These are phyloP conservation scores for Brachypterus glaber DNA, from an alignment of 2,888 invertebrate species.

Conservation along the genomic window DNA sequence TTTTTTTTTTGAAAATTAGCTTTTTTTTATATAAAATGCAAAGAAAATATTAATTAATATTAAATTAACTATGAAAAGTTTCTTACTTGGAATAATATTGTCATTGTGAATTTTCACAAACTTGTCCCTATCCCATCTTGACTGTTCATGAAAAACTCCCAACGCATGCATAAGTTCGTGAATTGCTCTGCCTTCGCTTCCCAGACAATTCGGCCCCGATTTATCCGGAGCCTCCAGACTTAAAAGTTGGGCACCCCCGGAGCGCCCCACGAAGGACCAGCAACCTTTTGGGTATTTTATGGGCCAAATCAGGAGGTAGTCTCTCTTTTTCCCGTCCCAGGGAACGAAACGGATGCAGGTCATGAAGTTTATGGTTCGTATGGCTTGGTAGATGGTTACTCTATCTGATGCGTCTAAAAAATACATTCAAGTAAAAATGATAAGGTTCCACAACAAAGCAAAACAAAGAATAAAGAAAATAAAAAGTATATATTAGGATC, in stretches of 20 bases:
- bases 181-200: conserved; percentile 61
- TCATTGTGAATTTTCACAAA: conserved; percentile 60
- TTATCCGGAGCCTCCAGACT: conserved; percentile 56
- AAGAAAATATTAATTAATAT: no score
- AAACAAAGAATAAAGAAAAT: background rate
- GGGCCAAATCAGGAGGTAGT: conserved; percentile 57
- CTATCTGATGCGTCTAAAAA: conserved; percentile 47
- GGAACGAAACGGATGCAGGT: conserved; percentile 57
- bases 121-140: conserved; percentile 61
- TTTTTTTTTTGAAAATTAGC: no score
- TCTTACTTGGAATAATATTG: conserved; percentile 55
- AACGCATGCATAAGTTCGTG: conserved; percentile 73
- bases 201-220: conserved; percentile 53
- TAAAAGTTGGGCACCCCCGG: conserved; percentile 64
- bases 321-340: conserved; percentile 53
- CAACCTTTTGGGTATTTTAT: conserved; percentile 59
- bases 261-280: conserved; percentile 66
- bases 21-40: no score
- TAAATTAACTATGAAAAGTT: no score
- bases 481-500: background rate
- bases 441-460: background rate
- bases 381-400: conserved; percentile 49
- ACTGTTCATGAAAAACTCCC: conserved; percentile 77
- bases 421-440: conserved; percentile 2
- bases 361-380: conserved; percentile 52